Base-by-base conservation (phyloP, 2,888 invertebrate genomes). In the Amphipyra tragopoginis region DNA sequence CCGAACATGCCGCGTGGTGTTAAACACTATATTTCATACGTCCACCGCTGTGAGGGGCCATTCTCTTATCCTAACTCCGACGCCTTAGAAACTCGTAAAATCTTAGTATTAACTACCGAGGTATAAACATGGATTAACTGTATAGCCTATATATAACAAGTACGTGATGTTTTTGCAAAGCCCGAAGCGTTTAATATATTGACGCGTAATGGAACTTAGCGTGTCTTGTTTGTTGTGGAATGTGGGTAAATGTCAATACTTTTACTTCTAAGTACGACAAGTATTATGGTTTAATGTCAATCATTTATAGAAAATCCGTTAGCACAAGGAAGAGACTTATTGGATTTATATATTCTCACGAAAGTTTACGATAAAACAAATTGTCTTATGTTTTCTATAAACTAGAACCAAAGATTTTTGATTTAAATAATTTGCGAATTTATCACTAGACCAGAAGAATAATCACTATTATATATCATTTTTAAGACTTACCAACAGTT, bases 21-120 rank as follows among this genome's bases (percentile, higher is more conserved):
- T 92, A 94, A 93, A 90, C 90, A 89, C 90, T 82, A 93, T 94
- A 93, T 91, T 90, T 94, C 93, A 93, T 90, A 81, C 80, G 80
- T 82, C 74, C 77, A 85, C 87, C 90, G 85, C 92, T 82, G 90
- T 80, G 86, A 82, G 82, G 88, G 88, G 83, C 85, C 88, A 86
- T 86, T 90, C 90, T 86, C 86, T 89, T 85, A 85, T 83, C 74
- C 80, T 79, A 81, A 82, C 80, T 77, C 86, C 77, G 81, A 86
- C 84, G 83, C 86, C 84, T 88, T 80, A 81, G 82, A 81, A 84
- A 82, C 86, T 86, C 90, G 82, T 91, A 90, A 91, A 91, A 84
- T 83, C 82, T 83, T 79, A 79, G 84, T 86, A 84, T 88, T 87
- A 86, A 88, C 80, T 80, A 84, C 84, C 79, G 58, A 73, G 75